Percentiles rank a stretch among this genome's conserved stretches.
These are phyloP conservation scores for Cyprinus carpio DNA, from an alignment of 2,113 vertebrate species.

Conservation along the genomic window DNA sequence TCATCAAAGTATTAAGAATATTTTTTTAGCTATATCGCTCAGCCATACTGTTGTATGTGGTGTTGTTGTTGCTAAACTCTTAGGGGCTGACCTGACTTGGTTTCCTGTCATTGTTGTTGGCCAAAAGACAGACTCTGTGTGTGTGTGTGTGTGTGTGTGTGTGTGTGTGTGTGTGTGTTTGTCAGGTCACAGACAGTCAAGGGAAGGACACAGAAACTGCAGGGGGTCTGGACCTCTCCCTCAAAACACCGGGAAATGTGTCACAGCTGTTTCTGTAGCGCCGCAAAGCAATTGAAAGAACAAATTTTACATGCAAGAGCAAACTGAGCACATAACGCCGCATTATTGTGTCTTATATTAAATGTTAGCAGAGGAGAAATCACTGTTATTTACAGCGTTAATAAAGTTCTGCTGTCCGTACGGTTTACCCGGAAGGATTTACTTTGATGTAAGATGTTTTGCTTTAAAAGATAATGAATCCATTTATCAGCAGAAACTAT, in stretches of 20 bases:
- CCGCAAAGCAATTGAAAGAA: slow-evolving; percentile 30
- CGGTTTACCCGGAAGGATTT: neutral
- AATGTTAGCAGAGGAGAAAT: neutral
- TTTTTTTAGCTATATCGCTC: neutral
- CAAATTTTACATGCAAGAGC: slow-evolving; percentile 25
- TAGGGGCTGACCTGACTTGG: slow-evolving; percentile 31
- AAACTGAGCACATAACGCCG: neutral
- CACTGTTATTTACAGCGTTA: slow-evolving; percentile 34
- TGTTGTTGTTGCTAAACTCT: slow-evolving; percentile 31
- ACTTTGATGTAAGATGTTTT: neutral
- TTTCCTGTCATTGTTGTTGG: slow-evolving; percentile 54
- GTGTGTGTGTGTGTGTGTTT: slow-evolving; percentile 33
- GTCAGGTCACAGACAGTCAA: slow-evolving; percentile 47
- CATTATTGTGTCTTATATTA: neutral
- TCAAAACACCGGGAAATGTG: slow-evolving; percentile 40
- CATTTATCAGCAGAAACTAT: neutral
- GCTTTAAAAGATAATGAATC: slow-evolving; percentile 29
- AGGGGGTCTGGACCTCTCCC: slow-evolving; percentile 49
- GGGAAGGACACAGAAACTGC: slow-evolving; percentile 43
- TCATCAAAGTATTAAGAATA: neutral
- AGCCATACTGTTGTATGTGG: neutral
- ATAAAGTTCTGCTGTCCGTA: neutral
- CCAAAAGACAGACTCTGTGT: slow-evolving; percentile 21
- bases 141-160: slow-evolving; percentile 8
- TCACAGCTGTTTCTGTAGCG: slow-evolving; percentile 35